Percentiles rank a stretch among this genome's conserved stretches.
Evolutionary conservation across 2,888 invertebrate genomes (phyloP).

Genomic region (Stenolophus ochropezus): DNA sequence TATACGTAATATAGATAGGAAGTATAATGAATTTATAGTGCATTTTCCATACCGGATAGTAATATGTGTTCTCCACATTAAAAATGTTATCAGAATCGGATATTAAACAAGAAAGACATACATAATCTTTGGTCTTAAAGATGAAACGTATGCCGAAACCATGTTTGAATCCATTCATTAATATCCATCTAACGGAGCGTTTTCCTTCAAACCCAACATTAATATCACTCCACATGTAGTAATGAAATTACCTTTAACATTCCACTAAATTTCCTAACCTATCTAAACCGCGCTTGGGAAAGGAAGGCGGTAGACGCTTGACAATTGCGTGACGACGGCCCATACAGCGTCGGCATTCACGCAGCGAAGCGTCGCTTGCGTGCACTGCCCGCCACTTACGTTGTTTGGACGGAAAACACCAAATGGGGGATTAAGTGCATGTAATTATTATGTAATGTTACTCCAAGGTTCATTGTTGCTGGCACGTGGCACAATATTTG

Average conservation of each 20-base stretch:
- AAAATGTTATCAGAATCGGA: too few species aligned
- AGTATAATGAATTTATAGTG: too few species aligned
- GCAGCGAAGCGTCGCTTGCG: neutral
- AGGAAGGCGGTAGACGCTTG: neutral
- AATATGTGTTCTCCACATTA: too few species aligned
- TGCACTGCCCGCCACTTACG: conserved; percentile 18
- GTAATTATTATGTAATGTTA: neutral
- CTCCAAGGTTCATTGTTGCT: neutral
- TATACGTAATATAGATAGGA: too few species aligned
- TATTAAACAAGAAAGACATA: too few species aligned
- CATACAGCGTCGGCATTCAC: neutral
- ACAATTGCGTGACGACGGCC: conserved; percentile 39
- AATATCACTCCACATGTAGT: neutral
- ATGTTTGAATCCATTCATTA: neutral
- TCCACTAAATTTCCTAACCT: neutral
- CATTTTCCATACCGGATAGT: too few species aligned
- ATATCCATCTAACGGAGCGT: neutral
- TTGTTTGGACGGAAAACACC: neutral
- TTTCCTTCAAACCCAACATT: neutral
- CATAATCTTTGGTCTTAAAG: too few species aligned
- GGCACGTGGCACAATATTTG: neutral
- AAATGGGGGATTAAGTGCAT: neutral
- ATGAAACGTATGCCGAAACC: too few species aligned
- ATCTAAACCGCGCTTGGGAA: neutral
- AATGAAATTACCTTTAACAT: neutral